These are phyloP conservation scores for Aramus guarauna DNA, from an alignment of 2,113 vertebrate genomes.

Conservation along the genomic window DNA sequence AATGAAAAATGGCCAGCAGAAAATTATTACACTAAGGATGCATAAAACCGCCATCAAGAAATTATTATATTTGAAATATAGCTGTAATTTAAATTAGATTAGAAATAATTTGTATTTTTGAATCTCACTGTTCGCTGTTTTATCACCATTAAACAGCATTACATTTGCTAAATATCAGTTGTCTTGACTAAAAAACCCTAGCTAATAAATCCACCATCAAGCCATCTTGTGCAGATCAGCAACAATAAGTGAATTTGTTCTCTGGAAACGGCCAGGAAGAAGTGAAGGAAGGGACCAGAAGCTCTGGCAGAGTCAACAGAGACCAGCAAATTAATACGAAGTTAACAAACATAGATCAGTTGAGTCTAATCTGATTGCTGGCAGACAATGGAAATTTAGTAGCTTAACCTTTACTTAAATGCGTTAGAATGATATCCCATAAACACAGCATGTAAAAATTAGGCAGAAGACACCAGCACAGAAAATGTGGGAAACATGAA, in stretches of 20 bases:
- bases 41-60: neutral
- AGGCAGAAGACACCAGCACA: neutral
- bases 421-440: neutral
- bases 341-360: neutral
- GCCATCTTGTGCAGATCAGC: neutral
- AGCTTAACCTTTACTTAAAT: neutral
- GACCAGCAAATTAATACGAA: neutral
- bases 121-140: neutral
- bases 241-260: neutral
- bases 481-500: neutral
- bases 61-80: neutral
- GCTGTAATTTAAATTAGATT: neutral
- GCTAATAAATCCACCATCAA: neutral
- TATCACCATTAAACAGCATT: neutral
- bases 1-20: neutral
- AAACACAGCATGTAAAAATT: neutral
- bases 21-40: neutral
- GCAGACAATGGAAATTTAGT: neutral
- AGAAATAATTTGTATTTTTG: neutral
- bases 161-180: neutral
- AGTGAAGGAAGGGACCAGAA: neutral
- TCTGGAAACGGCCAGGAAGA: neutral
- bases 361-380: neutral
- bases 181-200: neutral
- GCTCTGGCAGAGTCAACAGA: neutral